Conservation (phyloP, 2,797 vertebrate genomes). For the Tadarida brasiliensis region DNA sequence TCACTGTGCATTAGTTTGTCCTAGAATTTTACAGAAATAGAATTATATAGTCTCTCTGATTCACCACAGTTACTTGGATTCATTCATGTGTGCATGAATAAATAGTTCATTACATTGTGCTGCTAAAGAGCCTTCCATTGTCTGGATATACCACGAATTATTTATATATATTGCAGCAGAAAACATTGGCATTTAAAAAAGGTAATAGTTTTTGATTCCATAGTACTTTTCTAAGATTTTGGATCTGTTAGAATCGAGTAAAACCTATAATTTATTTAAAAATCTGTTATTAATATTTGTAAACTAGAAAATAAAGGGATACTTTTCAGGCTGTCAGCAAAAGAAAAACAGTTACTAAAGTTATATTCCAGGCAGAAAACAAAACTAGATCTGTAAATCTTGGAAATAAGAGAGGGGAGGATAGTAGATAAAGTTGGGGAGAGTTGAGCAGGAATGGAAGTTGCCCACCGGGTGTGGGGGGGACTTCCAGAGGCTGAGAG, state of each 20-base stretch:
- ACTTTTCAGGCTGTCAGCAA: neutral
- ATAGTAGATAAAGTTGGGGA: neutral
- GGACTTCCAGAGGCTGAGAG: neutral
- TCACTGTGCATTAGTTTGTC: neutral
- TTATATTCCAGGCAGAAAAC: neutral
- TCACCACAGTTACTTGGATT: neutral
- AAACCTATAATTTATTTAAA: neutral
- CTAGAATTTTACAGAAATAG: neutral
- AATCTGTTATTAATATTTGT: neutral
- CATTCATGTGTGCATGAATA: neutral
- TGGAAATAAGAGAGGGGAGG: neutral
- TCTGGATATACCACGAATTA: neutral
- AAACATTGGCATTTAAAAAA: neutral
- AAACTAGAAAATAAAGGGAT: neutral
- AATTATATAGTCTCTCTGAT: neutral
- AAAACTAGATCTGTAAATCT: neutral
- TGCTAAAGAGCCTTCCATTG: neutral
- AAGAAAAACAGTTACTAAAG: neutral
- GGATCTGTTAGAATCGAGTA: neutral
- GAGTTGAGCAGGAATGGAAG: neutral
- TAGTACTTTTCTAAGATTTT: neutral
- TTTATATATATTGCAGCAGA: neutral
- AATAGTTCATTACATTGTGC: neutral
- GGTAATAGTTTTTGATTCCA: neutral
- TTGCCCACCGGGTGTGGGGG: fast-evolving